These are phyloP conservation scores for Aphelinus atriplicis DNA, from an alignment of 1,140 invertebrate species.

Conservation along the genomic window DNA sequence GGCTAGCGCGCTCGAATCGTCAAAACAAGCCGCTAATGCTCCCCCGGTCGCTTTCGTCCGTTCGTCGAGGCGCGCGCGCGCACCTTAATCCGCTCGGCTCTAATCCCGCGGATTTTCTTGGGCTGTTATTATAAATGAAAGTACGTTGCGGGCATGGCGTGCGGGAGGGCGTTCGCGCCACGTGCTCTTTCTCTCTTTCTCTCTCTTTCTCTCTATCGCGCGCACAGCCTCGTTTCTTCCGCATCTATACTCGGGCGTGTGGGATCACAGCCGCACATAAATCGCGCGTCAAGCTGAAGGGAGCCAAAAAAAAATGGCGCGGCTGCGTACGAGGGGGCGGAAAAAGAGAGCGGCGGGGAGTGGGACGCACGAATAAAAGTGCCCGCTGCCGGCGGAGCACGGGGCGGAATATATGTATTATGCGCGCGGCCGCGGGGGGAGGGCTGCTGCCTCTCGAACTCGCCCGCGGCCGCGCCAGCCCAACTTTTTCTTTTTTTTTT, in stretches of 20 bases:
- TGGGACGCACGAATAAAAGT: constrained; percentile 62
- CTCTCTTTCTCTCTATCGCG: constrained; percentile 41
- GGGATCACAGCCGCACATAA: constrained; percentile 22
- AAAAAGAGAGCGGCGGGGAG: constrained; percentile 47
- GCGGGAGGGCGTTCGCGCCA: background rate
- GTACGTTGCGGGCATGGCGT: too few relatives aligned
- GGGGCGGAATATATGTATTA: constrained; percentile 50
- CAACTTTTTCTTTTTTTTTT: constrained; percentile 45
- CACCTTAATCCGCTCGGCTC: constrained; percentile 17
- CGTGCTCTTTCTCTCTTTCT: constrained; percentile 4
- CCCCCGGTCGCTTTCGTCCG: background rate
- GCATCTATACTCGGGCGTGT: constrained; percentile 26
- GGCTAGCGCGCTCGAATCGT: constrained; percentile 4
- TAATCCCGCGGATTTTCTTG: constrained; percentile 28
- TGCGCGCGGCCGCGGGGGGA: background rate
- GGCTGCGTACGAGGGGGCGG: constrained; percentile 37
- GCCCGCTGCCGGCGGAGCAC: constrained; percentile 55
- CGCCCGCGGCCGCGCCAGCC: constrained; percentile 34
- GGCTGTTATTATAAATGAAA: constrained; percentile 31
- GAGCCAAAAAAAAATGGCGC: constrained; percentile 28
- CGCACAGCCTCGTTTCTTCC: constrained; percentile 19
- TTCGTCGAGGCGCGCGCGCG: background rate
- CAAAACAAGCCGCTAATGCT: constrained; percentile 14
- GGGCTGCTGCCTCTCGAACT: constrained; percentile 23
- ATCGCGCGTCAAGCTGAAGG: constrained; percentile 20